Evolutionary conservation across 2,888 invertebrate genomes (phyloP).

Genomic region (Eremobia ochroleuca): DNA sequence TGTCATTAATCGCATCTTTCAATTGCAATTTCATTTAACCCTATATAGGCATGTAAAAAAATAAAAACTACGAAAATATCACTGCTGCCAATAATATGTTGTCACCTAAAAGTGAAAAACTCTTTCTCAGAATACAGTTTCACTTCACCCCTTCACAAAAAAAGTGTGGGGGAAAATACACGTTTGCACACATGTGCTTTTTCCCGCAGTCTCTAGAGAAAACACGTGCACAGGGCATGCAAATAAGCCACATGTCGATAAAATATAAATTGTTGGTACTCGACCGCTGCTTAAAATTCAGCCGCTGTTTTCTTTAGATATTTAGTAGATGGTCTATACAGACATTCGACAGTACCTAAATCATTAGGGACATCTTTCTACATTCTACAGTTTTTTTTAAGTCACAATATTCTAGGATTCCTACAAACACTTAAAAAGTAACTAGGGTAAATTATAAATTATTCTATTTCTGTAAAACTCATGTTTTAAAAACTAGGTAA

Average conservation of each 20-base stretch:
- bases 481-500: too few species aligned
- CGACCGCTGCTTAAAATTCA: conserved; percentile 40
- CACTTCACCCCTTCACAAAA: conserved; percentile 28
- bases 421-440: not conserved
- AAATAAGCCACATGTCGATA: conserved; percentile 58
- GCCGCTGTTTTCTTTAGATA: conserved; percentile 30
- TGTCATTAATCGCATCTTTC: too few species aligned
- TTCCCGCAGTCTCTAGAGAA: conserved; percentile 41
- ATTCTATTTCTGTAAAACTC: too few species aligned
- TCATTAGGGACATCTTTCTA: not conserved
- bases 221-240: conserved; percentile 53
- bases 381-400: not conserved
- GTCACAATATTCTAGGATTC: not conserved
- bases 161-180: conserved; percentile 47
- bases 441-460: too few species aligned
- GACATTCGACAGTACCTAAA: not conserved
- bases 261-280: conserved; percentile 41
- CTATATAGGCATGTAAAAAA: too few species aligned
- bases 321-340: not conserved
- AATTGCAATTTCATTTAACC: too few species aligned
- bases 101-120: conserved; percentile 16
- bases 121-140: conserved; percentile 6
- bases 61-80: not conserved
- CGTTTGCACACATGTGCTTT: conserved; percentile 39
- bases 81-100: not conserved